A percentile compares a stretch with the other conserved stretches of the same genome.
Conservation (phyloP, 2,888 invertebrate genomes). For the Lissocephala sabroskyi region DNA sequence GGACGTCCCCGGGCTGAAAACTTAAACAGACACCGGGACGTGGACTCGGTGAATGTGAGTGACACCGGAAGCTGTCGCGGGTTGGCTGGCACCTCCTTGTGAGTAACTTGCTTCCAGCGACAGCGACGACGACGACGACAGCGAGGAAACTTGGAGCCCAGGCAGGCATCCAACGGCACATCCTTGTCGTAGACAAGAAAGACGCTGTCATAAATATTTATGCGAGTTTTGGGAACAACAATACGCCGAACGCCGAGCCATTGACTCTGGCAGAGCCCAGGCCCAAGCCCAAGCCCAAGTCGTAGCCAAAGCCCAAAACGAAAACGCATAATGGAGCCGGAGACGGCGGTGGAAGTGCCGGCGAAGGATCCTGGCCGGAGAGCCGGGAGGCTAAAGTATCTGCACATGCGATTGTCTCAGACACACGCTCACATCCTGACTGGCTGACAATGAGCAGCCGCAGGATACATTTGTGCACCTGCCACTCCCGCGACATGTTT, state of each 20-base stretch:
- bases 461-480: slow-evolving; percentile 57
- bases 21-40: slow-evolving; percentile 32
- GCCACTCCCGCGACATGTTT: slow-evolving; percentile 43
- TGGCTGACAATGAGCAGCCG: slow-evolving; percentile 54
- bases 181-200: slow-evolving; percentile 30
- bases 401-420: slow-evolving; percentile 62
- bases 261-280: slow-evolving; percentile 19
- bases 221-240: slow-evolving; percentile 70
- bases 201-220: slow-evolving; percentile 71
- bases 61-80: slow-evolving; percentile 54
- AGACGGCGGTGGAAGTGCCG: slow-evolving; percentile 3
- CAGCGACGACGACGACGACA: not conserved
- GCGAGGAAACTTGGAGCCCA: slow-evolving; percentile 31
- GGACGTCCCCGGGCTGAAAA: slow-evolving; percentile 17
- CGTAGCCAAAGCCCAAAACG: not conserved
- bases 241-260: slow-evolving; percentile 40
- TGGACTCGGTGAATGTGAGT: slow-evolving; percentile 53
- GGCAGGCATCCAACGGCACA: too few species aligned
- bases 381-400: slow-evolving; percentile 8
- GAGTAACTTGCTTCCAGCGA: slow-evolving; percentile 35
- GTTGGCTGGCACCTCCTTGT: slow-evolving; percentile 24
- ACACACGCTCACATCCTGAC: slow-evolving; percentile 25
- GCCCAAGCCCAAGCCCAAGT: not conserved
- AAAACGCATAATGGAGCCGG: not conserved
- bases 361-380: not conserved